Evolutionary conservation across 2,888 invertebrate species (phyloP).

Genomic region (Caenorhabditis sp.): DNA sequence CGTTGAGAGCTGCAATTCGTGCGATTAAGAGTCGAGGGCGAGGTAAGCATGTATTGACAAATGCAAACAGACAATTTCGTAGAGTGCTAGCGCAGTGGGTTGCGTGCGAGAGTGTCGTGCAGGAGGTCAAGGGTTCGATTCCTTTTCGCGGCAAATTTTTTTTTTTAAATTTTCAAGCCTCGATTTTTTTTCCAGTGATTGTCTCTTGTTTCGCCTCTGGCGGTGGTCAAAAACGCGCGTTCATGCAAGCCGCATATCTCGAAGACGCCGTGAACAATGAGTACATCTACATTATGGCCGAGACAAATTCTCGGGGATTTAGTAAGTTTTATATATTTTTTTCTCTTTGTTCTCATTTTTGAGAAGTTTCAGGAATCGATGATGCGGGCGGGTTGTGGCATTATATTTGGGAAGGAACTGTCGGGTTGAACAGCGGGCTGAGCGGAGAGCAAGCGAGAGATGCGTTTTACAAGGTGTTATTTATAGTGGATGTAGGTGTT

Average conservation of each 20-base stretch:
- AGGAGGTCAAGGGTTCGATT: no score
- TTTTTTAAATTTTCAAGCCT: no score
- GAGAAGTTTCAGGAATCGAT: conserved; percentile 23
- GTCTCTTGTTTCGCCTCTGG: conserved; percentile 31
- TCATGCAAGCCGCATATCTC: conserved; percentile 44
- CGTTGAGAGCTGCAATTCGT: conserved; percentile 16
- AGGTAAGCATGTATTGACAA: conserved; percentile 4
- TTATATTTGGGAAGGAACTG: conserved; percentile 26
- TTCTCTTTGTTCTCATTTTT: background rate
- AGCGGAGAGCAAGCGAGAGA: conserved; percentile 8
- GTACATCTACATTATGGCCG: conserved; percentile 50
- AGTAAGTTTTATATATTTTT: no score
- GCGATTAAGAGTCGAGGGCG: conserved; percentile 21
- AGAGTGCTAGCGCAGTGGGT: no score
- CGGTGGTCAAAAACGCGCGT: conserved; percentile 22
- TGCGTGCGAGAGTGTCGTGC: no score
- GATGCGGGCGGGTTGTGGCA: conserved; percentile 19
- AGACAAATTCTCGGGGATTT: conserved; percentile 35
- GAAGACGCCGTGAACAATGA: conserved; percentile 39
- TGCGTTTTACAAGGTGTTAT: conserved; percentile 19
- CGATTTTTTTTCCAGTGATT: conserved; percentile 37
- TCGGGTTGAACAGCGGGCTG: background rate
- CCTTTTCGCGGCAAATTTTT: no score
- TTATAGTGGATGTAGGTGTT: conserved; percentile 29
- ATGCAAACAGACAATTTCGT: background rate